Percentiles rank a stretch among this genome's conserved stretches.
phyloP scores from a whole-genome alignment of 2,888 invertebrate genomes.

The Leptopilina myrica region DNA sequence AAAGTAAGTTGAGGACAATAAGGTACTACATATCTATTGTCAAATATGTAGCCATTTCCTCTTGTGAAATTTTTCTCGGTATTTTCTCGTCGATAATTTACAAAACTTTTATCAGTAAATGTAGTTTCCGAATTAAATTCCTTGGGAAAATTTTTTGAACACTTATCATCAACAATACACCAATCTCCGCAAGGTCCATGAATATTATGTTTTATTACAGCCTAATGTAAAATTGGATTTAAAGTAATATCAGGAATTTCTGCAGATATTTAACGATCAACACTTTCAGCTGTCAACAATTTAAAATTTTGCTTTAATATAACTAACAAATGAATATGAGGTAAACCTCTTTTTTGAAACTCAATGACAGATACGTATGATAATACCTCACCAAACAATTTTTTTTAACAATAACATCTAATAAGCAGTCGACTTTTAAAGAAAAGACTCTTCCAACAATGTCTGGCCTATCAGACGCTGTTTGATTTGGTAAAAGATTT shows the following conservation, averaged over 20 bases:
- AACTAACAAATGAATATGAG: neutral
- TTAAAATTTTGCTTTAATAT: neutral
- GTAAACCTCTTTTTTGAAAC: neutral
- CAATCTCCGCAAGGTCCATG: neutral
- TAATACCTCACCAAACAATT: constrained; percentile 3
- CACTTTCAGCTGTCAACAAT: neutral
- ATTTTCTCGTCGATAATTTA: constrained; percentile 57
- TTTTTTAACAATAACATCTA: constrained; percentile 5
- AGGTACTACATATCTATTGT: constrained; percentile 69
- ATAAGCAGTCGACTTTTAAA: neutral
- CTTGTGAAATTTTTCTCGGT: constrained; percentile 51
- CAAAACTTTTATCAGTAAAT: neutral
- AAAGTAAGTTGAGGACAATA: constrained; percentile 52
- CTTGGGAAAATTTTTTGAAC: constrained; percentile 6
- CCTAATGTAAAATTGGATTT: neutral
- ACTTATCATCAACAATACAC: neutral
- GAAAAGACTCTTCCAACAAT: neutral
- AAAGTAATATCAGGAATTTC: neutral
- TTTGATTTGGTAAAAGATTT: constrained; percentile 3
- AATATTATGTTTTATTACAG: neutral
- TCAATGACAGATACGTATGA: neutral
- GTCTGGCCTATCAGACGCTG: neutral
- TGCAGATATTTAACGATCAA: neutral
- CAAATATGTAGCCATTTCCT: constrained; percentile 52
- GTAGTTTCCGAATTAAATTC: neutral